Evolutionary conservation across 2,113 vertebrate species (phyloP), one percentile per base, ranked within the genome.

Genomic region (Proteles cristata): DNA sequence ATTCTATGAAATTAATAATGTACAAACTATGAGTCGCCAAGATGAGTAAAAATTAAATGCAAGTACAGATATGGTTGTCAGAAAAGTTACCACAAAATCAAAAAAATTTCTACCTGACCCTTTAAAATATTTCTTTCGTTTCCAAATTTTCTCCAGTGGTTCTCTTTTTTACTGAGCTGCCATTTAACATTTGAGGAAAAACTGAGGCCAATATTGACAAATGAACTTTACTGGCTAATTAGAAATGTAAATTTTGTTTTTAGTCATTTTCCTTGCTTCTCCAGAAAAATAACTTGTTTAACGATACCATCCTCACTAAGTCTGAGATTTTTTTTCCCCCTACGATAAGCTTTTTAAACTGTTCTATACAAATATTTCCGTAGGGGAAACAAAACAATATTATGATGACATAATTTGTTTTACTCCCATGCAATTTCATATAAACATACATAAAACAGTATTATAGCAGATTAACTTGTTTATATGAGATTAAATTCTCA

Each of bases 371-470:
- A 68, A 55, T 95, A 94, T 97, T 96, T 96, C 98, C 7, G 48
- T 96, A 94, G 82, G 84, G 69, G 76, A 91, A 79, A 92, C n/a
- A 85, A 71, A 93, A 80, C 73, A 95, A 88, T 94, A 53, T 97
- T 93, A 96, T 66, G 93, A 96, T 97, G 97, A 94, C 50, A 97
- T 7, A 97, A 96, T 97, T 92, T 96, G 66, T 97, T 97, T 94
- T 90, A 93, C 6, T 69, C 76, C 84, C 92, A 93, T 88, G 93
- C 15, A 94, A 86, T 66, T 95, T 26, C 77, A 96, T 4, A 11
- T 43, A 96, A 90, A n/a, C 76, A 96, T 86, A 94, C 83, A 93
- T 92, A 92, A 96, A 97, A 82, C 88, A 76, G 93, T 65, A 97
- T 97, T 95, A 95, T 39, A 92, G 92, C 92, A 95, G 84, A 94